Conservation (phyloP, 1,140 invertebrate genomes). For the Capitella teleta region DNA sequence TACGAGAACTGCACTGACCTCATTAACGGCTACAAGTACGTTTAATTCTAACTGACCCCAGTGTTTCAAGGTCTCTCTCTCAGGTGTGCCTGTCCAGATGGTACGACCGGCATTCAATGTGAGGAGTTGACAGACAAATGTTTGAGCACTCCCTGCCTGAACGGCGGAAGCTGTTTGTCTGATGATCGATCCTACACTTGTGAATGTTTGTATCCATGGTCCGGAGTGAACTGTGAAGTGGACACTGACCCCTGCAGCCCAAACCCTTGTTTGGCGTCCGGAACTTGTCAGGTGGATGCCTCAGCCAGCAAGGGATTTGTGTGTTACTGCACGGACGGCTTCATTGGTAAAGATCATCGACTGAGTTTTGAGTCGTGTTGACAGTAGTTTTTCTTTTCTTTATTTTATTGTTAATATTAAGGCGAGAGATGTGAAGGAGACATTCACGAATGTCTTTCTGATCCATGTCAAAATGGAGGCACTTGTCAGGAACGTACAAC, state of each 20-base stretch:
- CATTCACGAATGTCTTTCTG: constrained; percentile 9
- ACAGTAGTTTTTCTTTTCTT: background rate
- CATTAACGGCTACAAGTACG: background rate
- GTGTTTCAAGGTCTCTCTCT: background rate
- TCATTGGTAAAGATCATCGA: constrained; percentile 14
- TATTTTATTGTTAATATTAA: background rate
- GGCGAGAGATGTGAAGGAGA: constrained; percentile 13
- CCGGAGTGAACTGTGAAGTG: constrained; percentile 48
- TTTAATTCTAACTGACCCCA: background rate
- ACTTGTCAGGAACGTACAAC: constrained; percentile 9
- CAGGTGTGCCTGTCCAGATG: constrained; percentile 23
- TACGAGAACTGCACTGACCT: background rate
- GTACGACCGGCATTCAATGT: constrained; percentile 26
- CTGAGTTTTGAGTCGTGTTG: background rate
- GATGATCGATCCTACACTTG: constrained; percentile 54
- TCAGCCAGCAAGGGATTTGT: background rate
- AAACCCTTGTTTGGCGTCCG: constrained; percentile 27
- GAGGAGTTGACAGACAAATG: constrained; percentile 24
- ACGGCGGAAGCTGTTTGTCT: constrained; percentile 22
- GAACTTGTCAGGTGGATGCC: constrained; percentile 18
- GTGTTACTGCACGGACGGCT: constrained; percentile 9
- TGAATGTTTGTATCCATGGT: constrained; percentile 65
- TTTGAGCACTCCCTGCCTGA: constrained; percentile 22
- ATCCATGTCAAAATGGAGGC: constrained; percentile 14
- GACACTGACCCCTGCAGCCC: constrained; percentile 23